Evolutionary conservation across 2,113 vertebrate species (phyloP), one percentile per base, ranked within the genome.

Genomic region (Rhinolophus sinicus): DNA sequence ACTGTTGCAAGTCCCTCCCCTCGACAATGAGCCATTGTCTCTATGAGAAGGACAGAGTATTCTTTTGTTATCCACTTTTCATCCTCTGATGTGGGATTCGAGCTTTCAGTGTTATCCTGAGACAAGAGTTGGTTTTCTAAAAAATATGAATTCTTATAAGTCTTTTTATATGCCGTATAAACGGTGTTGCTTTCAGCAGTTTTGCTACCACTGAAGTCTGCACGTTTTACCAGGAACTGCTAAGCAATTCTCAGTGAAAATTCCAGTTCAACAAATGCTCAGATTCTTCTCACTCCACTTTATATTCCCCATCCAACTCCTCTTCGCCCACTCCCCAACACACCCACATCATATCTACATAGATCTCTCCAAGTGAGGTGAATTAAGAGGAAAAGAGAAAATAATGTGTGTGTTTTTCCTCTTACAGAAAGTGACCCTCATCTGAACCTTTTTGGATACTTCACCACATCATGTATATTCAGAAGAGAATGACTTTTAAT

Each of bases 131-230:
- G 21, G 10, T 72, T 93, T 82, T 81, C 67, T 83, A 11, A 91
- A 47, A 77, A 85, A 54, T n/a, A n/a, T n/a, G 12, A 64, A 82
- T 94, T 82, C 19, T 30, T 22, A 11, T 81, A 69, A 67, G 28
- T 50, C 44, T 76, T 93, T 85, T 82, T 81, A n/a, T 35, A 2
- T 83, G 14, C 24, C 11, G 8, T 69, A 22, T 10, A 83, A 90
- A 96, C 33, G 69, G 84, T 56, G 38, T 90, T 52, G 38, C 83
- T 95, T 35, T 69, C 50, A 90, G 72, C 72, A 89, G 73, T 21
- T 40, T 88, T 76, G 38, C 44, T 70, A 8, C 44, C 22, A 38
- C 77, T 93, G 35, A 91, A 70, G 77, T 85, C 86, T 83, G 87
- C 24, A 82, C 47, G 50, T 77, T 76, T 35, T 78, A 3, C 47